phyloP scores from a whole-genome alignment of 2,797 vertebrate genomes.

The Oreonectes daqikongensis region DNA sequence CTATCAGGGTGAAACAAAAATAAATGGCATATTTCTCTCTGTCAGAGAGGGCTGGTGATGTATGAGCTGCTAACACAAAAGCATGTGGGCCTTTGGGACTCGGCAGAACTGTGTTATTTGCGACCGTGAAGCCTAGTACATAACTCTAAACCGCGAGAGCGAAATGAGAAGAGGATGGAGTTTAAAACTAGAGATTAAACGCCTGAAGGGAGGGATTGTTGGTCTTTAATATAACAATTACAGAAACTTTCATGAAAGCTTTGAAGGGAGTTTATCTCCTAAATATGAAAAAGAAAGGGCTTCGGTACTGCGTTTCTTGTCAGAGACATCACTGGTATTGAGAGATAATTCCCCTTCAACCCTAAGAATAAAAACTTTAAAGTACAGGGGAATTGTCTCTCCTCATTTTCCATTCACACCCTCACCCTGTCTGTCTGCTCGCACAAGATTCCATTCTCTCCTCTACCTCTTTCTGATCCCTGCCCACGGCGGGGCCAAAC shows the following conservation, averaged over 20 bases:
- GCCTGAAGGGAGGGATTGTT: slow-evolving; percentile 38
- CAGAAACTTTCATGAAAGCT: slow-evolving; percentile 42
- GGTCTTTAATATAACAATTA: slow-evolving; percentile 44
- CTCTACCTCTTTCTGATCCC: slow-evolving; percentile 30
- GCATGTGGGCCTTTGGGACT: slow-evolving; percentile 48
- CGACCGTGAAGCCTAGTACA: slow-evolving; percentile 38
- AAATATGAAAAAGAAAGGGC: slow-evolving; percentile 36
- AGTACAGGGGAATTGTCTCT: slow-evolving; percentile 32
- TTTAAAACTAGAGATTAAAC: slow-evolving; percentile 44
- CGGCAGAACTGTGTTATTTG: slow-evolving; percentile 43
- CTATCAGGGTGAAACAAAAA: slow-evolving; percentile 54
- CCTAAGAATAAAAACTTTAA: slow-evolving; percentile 20
- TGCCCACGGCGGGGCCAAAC: slow-evolving; percentile 16
- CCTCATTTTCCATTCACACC: slow-evolving; percentile 33
- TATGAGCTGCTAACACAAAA: slow-evolving; percentile 56
- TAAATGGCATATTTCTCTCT: slow-evolving; percentile 59
- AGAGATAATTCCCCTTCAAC: slow-evolving; percentile 23
- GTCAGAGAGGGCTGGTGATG: slow-evolving; percentile 51
- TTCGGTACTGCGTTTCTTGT: slow-evolving; percentile 11
- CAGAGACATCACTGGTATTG: slow-evolving; percentile 29
- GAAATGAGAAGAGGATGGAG: slow-evolving; percentile 33
- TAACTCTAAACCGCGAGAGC: slow-evolving; percentile 29
- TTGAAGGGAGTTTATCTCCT: slow-evolving; percentile 41
- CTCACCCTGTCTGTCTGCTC: slow-evolving; percentile 20
- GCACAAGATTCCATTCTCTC: slow-evolving; percentile 31